These are phyloP conservation scores for Apamea epomidion DNA, from an alignment of 2,888 invertebrate species.

Conservation along the genomic window DNA sequence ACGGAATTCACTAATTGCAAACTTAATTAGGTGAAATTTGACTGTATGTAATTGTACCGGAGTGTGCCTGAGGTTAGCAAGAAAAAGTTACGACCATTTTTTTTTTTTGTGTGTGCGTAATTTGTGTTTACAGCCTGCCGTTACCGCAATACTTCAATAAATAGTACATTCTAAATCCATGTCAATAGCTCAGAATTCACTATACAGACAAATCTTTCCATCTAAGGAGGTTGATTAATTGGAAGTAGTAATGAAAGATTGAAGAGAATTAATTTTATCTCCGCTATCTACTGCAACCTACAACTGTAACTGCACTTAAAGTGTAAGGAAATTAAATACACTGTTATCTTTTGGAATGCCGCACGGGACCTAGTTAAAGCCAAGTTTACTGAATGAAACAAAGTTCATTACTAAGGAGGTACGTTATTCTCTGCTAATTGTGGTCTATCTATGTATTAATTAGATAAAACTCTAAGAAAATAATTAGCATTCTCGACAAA, in stretches of 20 bases:
- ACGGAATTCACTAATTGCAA: constrained; percentile 58
- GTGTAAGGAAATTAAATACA: constrained; percentile 1
- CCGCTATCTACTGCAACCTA: neutral
- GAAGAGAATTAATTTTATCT: neutral
- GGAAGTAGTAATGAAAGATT: neutral
- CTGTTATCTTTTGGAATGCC: neutral
- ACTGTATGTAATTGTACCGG: constrained; percentile 40
- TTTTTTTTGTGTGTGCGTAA: neutral
- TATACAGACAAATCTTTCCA: neutral
- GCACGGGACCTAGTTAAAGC: neutral
- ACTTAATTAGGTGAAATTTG: constrained; percentile 66
- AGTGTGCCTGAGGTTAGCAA: constrained; percentile 12
- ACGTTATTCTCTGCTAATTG: constrained; percentile 15
- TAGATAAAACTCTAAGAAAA: neutral
- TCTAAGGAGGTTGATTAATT: neutral
- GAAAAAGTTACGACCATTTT: constrained; percentile 27
- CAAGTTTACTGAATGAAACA: constrained; percentile 1
- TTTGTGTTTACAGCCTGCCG: constrained; percentile 22
- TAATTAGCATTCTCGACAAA: neutral
- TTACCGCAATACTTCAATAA: neutral
- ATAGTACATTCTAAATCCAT: neutral
- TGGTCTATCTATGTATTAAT: neutral
- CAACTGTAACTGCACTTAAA: neutral
- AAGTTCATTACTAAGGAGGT: neutral
- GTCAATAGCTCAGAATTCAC: neutral